phyloP scores from a whole-genome alignment of 2,113 vertebrate genomes.

The Melanerpes formicivorus region DNA sequence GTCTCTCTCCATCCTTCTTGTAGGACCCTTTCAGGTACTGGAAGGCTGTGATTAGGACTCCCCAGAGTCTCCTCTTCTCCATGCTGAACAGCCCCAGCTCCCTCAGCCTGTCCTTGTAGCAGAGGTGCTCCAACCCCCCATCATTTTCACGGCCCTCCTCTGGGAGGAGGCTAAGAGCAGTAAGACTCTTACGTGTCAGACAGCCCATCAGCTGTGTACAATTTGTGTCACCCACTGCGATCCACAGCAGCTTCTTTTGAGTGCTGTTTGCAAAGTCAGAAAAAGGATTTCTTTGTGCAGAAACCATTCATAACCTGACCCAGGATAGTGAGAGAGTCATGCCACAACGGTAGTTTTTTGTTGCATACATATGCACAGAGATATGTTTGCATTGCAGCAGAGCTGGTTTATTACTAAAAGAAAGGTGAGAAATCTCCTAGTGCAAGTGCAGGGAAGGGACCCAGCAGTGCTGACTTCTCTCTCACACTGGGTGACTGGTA shows the following conservation, averaged over 20 bases:
- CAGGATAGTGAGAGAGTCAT: fast-evolving
- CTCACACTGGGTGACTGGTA: not conserved
- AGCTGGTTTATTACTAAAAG: not conserved
- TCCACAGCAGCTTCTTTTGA: not conserved
- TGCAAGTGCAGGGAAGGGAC: not conserved
- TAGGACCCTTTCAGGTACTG: too few relatives aligned
- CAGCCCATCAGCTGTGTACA: too few relatives aligned
- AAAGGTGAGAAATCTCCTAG: not conserved
- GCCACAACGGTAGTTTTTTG: not conserved
- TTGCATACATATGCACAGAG: not conserved
- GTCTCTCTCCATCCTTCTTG: too few relatives aligned
- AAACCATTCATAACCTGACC: not conserved
- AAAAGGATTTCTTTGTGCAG: not conserved
- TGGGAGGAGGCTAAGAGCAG: too few relatives aligned
- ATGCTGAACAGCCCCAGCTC: too few relatives aligned
- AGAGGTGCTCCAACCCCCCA: too few relatives aligned
- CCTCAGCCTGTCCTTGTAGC: too few relatives aligned
- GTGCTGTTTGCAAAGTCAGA: not conserved
- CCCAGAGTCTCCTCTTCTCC: too few relatives aligned
- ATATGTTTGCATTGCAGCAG: not conserved
- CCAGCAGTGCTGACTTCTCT: not conserved
- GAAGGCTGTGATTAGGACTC: too few relatives aligned
- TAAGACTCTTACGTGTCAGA: too few relatives aligned
- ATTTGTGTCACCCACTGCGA: not conserved
- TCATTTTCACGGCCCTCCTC: too few relatives aligned